Conservation (phyloP, 1,140 invertebrate genomes). For the Leptinotarsa lineolata region DNA sequence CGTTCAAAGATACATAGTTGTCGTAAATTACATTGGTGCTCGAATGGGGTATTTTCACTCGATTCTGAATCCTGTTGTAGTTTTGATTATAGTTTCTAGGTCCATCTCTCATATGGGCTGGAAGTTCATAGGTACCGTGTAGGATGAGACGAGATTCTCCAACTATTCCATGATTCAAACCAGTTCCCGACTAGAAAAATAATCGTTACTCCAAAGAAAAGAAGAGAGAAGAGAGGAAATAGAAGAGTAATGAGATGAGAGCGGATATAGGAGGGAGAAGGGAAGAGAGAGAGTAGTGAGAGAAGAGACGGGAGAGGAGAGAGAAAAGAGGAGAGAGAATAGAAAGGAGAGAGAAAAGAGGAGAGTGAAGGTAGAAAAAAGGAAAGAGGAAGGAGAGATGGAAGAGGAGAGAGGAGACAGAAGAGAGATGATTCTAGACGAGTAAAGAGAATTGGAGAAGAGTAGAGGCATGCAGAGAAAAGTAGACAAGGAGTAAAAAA, state of each 20-base stretch:
- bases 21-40: neutral
- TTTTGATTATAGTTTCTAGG: slow-evolving; percentile 62
- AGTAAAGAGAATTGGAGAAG: too few species aligned
- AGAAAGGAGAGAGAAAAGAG: neutral
- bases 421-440: too few species aligned
- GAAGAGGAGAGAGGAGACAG: too few species aligned
- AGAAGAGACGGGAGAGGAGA: neutral
- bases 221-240: neutral
- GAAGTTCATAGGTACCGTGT: slow-evolving; percentile 70
- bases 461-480: too few species aligned
- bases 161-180: slow-evolving; percentile 62
- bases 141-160: slow-evolving; percentile 64
- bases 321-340: neutral
- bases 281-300: neutral
- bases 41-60: slow-evolving; percentile 23
- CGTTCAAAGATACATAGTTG: neutral
- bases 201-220: too few species aligned
- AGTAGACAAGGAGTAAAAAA: too few species aligned
- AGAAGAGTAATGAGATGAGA: neutral
- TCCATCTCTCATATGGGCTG: slow-evolving; percentile 64
- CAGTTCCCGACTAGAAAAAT: slow-evolving; percentile 56
- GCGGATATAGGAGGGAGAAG: too few species aligned
- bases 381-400: neutral
- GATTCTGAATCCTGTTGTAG: slow-evolving; percentile 55
- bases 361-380: neutral